These are phyloP conservation scores for Caenorhabditis briggsae DNA, from an alignment of 1,140 invertebrate species.

Conservation along the genomic window DNA sequence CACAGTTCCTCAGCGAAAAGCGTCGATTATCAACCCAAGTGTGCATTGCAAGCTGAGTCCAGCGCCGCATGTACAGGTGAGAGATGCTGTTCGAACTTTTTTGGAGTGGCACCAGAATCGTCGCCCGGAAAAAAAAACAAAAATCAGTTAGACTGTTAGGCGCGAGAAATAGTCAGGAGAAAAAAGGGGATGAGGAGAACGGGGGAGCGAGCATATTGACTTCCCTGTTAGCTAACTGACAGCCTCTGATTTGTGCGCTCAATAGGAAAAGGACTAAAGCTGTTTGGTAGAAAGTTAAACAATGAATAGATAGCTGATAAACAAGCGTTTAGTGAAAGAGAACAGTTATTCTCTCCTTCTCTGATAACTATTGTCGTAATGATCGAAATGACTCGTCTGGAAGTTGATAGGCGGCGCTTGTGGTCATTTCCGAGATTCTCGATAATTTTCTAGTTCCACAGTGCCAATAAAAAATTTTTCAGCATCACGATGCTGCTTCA, in stretches of 20 bases:
- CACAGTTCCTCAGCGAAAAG: slow-evolving; percentile 76
- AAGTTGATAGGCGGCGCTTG: no score
- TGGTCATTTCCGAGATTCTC: no score
- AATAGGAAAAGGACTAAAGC: not conserved
- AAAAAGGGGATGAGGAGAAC: not conserved
- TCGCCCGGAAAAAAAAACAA: not conserved
- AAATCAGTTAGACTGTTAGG: slow-evolving; percentile 36
- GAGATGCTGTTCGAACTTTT: not conserved
- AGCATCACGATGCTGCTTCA: slow-evolving; percentile 31
- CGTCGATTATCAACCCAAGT: slow-evolving; percentile 76
- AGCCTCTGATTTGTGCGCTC: slow-evolving; percentile 15
- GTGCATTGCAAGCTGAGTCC: slow-evolving; percentile 75
- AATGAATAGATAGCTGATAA: not conserved
- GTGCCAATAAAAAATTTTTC: not conserved
- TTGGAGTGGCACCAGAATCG: not conserved
- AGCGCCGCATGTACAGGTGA: slow-evolving; percentile 74
- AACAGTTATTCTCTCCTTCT: not conserved
- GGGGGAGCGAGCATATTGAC: not conserved
- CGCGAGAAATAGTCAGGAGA: not conserved
- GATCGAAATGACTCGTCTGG: no score
- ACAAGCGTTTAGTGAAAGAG: not conserved
- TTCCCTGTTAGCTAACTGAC: not conserved
- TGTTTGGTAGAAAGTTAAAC: not conserved
- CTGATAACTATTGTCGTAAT: not conserved
- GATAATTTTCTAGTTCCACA: no score